Conservation (phyloP, 2,888 invertebrate species). For the Acleris literana region DNA sequence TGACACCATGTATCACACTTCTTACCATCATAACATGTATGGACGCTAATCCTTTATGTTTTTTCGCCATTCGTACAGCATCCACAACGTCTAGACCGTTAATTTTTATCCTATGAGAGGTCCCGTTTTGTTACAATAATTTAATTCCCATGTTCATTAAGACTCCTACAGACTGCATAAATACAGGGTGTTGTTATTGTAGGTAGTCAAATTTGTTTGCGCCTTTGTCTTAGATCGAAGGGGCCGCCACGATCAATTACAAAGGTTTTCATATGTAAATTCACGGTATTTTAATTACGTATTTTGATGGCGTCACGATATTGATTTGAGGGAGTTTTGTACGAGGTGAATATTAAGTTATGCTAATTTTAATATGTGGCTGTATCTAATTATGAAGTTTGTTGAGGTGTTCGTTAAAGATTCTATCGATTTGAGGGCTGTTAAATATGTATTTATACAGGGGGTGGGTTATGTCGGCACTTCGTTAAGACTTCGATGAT, state of each 20-base stretch:
- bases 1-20: too few relatives aligned
- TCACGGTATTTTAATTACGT: conserved; percentile 76
- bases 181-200: conserved; percentile 27
- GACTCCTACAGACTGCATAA: background rate
- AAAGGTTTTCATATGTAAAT: conserved; percentile 81
- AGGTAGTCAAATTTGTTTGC: conserved; percentile 33
- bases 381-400: conserved; percentile 34
- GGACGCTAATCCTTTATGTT: too few relatives aligned
- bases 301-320: conserved; percentile 76
- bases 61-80: too few relatives aligned
- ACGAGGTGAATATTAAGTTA: conserved; percentile 37
- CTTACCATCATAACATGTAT: too few relatives aligned
- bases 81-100: background rate
- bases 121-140: background rate
- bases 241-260: conserved; percentile 71
- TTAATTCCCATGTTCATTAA: conserved; percentile 1
- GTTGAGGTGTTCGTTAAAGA: conserved; percentile 32
- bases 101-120: background rate
- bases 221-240: conserved; percentile 55
- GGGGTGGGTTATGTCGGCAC: background rate
- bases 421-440: conserved; percentile 20
- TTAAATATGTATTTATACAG: conserved; percentile 7
- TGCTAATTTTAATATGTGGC: conserved; percentile 37
- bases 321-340: conserved; percentile 67
- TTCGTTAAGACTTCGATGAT: too few relatives aligned